Conservation (phyloP, 2,797 vertebrate species). For the Halcyon badia region DNA sequence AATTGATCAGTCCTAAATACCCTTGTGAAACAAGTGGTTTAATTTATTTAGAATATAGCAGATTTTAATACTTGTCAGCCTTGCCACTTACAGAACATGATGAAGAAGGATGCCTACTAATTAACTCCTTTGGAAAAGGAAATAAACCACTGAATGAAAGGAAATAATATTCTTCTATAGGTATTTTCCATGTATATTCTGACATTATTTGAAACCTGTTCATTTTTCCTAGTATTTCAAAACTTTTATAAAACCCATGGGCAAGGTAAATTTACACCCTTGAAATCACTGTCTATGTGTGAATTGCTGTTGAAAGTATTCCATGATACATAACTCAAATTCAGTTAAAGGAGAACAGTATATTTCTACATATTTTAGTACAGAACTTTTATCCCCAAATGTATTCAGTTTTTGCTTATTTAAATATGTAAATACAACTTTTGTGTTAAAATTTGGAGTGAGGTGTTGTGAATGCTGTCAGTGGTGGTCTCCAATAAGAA, state of each 20-base stretch:
- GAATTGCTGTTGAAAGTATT: neutral
- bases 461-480: neutral
- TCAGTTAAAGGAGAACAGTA: neutral
- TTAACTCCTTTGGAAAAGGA: neutral
- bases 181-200: neutral
- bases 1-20: conserved; percentile 3
- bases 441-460: neutral
- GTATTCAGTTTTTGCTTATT: neutral
- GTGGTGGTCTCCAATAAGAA: neutral
- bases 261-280: neutral
- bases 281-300: neutral
- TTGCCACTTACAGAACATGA: neutral
- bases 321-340: fast-evolving
- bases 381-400: neutral
- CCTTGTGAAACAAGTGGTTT: neutral
- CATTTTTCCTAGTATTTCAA: neutral
- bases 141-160: neutral
- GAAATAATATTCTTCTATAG: neutral
- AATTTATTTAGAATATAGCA: neutral
- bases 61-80: neutral
- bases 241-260: neutral
- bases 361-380: neutral
- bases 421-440: neutral
- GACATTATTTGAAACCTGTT: neutral
- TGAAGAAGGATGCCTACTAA: neutral